Conservation (phyloP, 2,113 vertebrate genomes). For the Lagopus leucura region DNA sequence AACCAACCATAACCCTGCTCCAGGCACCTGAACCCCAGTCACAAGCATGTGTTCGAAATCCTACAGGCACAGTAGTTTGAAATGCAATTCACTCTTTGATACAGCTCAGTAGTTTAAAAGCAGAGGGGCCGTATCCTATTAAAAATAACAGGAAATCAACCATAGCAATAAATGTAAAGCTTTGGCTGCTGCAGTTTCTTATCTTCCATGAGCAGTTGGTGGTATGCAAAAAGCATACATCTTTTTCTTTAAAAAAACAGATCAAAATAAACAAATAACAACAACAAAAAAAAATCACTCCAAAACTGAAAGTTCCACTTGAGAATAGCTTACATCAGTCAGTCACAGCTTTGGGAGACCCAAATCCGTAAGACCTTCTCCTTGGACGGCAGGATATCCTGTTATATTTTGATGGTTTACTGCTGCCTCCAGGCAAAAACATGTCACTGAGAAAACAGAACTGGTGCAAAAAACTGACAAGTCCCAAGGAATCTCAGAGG, state of each 20-base stretch:
- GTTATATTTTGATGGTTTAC: conserved; percentile 20
- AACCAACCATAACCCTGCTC: background rate
- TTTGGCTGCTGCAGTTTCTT: conserved; percentile 37
- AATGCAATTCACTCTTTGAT: conserved; percentile 19
- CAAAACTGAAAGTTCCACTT: background rate
- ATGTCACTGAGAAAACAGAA: background rate
- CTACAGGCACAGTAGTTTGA: background rate
- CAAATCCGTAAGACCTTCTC: background rate
- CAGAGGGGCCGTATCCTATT: conserved; percentile 33
- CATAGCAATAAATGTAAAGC: conserved; percentile 58
- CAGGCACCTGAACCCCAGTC: background rate
- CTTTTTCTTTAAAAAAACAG: background rate
- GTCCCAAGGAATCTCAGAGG: background rate
- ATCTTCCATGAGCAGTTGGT: conserved; percentile 43
- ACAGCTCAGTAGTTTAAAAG: conserved; percentile 44
- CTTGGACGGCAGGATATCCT: background rate
- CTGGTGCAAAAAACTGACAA: background rate
- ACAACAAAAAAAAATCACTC: background rate
- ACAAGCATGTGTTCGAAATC: background rate
- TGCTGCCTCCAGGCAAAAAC: conserved; percentile 35
- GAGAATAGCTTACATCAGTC: background rate
- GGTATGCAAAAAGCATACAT: background rate
- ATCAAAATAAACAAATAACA: background rate
- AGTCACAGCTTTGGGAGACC: background rate
- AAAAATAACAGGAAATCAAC: conserved; percentile 67